Base-by-base conservation (phyloP, 2,113 vertebrate species). In the Dryoscopus gambensis region DNA sequence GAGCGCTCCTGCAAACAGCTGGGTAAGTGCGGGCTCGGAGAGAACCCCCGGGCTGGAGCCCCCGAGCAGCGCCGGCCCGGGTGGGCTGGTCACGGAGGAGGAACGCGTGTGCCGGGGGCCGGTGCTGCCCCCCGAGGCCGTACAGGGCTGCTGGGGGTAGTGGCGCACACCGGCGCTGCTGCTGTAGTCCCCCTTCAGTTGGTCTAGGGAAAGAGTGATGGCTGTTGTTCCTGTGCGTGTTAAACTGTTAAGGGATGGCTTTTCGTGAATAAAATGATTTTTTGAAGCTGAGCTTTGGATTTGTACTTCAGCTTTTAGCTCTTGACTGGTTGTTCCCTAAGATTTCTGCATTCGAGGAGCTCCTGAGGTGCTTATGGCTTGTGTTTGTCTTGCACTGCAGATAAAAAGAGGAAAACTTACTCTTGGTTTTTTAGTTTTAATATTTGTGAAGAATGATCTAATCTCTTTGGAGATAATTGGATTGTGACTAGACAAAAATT, bases 1-100 rank as follows among this genome's bases (percentile, higher is more conserved):
- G 98, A 99, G 88, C 97, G 97, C 62, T 94, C 98, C 63, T 99
- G 99, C 97, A 99, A 97, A 46, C 98, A 97, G 74, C 96, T 99
- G 86, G 99, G 99, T 99, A 68, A 98, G 98, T 33, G 31, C 23
- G 21, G 55, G 18, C 37, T 19, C 22, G 22, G 8, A 9, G 2
- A 44, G 44, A 23, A 1, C 9, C 42, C 74, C 60, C 40, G 47
- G 57, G 37, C 30, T 13, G 49, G 25, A 19, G 13, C 19, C 22
- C 7, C 33, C 15, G 23, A 11, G 67, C 40, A 20, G 60, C 49
- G 1, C 35, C 56, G 5, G 15, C 11, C 10, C 9, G 5, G 15
- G 0, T 0, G 44, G 27, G 0, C 20, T 3, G 5, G 4, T 7
- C 13, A 5, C n/a, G 69, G 23, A 1, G 4, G 47, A 37, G 4